A percentile compares a stretch with the other conserved stretches of the same genome.
phyloP scores from a whole-genome alignment of 2,888 invertebrate species.

The Ophraella communa region DNA sequence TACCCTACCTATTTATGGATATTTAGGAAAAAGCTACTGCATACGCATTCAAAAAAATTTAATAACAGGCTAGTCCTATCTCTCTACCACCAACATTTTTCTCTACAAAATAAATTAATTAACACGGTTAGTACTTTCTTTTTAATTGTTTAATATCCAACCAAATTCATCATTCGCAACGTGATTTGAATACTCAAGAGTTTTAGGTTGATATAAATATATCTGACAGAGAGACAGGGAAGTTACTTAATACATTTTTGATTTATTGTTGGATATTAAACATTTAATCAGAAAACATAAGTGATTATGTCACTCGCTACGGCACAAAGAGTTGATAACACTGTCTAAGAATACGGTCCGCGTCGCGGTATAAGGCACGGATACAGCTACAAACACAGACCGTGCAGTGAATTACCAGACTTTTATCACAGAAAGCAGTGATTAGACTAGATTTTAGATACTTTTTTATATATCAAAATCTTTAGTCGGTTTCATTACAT shows the following conservation, averaged over 20 bases:
- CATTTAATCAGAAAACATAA: conserved; percentile 9
- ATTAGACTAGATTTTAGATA: conserved; percentile 51
- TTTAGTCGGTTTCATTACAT: conserved; percentile 24
- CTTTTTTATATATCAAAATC: conserved; percentile 13
- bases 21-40: conserved; percentile 45
- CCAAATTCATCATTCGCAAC: neutral
- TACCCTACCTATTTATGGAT: conserved; percentile 24
- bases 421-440: conserved; percentile 60
- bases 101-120: conserved; percentile 38
- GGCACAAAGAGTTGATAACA: conserved; percentile 8
- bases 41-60: conserved; percentile 51
- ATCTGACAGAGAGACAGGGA: too few species aligned
- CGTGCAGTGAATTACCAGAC: conserved; percentile 59
- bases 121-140: conserved; percentile 13
- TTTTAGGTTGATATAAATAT: too few species aligned
- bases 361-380: conserved; percentile 56
- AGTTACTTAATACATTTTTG: too few species aligned
- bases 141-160: neutral
- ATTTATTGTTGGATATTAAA: conserved; percentile 1
- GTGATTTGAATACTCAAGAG: neutral
- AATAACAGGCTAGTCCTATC: conserved; percentile 51
- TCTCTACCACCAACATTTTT: conserved; percentile 47
- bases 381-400: conserved; percentile 59
- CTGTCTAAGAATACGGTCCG: conserved; percentile 37
- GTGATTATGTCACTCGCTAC: conserved; percentile 14